phyloP scores from a whole-genome alignment of 1,140 invertebrate species.

The Dendroctonus valens region DNA sequence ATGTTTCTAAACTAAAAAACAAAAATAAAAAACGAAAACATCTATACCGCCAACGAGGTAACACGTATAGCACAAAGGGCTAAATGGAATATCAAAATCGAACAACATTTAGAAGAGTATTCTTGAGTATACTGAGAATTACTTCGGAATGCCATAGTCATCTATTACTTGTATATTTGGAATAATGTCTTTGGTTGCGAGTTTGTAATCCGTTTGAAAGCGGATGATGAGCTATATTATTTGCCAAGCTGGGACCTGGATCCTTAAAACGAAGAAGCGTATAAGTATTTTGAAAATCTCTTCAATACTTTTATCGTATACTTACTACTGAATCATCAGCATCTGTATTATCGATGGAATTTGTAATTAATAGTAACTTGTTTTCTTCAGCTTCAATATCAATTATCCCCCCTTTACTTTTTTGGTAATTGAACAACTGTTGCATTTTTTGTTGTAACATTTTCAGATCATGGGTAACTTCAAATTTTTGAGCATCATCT shows the following conservation, averaged over 20 bases:
- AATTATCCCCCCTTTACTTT: constrained; percentile 80
- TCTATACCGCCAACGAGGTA: constrained; percentile 27
- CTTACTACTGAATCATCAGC: constrained; percentile 36
- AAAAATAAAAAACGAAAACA: constrained; percentile 21
- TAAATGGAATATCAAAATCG: constrained; percentile 33
- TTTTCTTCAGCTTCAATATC: constrained; percentile 67
- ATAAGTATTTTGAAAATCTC: not conserved
- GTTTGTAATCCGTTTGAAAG: constrained; percentile 32
- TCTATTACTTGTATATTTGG: constrained; percentile 34
- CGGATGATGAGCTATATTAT: constrained; percentile 15
- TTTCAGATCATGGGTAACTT: constrained; percentile 66
- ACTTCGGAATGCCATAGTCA: constrained; percentile 40
- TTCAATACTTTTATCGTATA: not conserved
- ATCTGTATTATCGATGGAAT: constrained; percentile 34
- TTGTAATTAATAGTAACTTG: constrained; percentile 43
- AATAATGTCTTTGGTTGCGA: constrained; percentile 36
- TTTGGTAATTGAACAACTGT: constrained; percentile 69
- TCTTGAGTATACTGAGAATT: constrained; percentile 30
- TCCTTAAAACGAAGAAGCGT: constrained; percentile 30
- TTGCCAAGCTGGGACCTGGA: constrained; percentile 39
- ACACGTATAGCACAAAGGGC: constrained; percentile 17
- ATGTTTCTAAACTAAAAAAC: constrained; percentile 9
- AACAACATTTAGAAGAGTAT: constrained; percentile 35
- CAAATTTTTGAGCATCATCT: constrained; percentile 67
- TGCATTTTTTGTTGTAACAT: constrained; percentile 74